Percentiles rank a stretch among this genome's conserved stretches.
These are phyloP conservation scores for Drosophila ananassae DNA, from an alignment of 1,140 invertebrate species.

Conservation along the genomic window DNA sequence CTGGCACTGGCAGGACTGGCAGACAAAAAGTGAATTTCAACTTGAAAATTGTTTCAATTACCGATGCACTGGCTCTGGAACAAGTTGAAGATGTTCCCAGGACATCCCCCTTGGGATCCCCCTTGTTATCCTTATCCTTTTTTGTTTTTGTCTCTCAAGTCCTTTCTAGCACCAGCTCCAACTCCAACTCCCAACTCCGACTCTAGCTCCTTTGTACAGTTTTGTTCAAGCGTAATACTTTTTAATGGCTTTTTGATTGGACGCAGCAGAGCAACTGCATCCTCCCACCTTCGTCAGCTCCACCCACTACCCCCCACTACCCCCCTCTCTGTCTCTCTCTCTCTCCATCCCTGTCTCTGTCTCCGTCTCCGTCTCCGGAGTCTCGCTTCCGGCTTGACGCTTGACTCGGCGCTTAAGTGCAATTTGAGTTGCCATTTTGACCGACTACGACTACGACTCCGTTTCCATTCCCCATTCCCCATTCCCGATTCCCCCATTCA, in stretches of 20 bases:
- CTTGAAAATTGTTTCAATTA: slow-evolving; percentile 62
- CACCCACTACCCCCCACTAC: not conserved
- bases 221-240: slow-evolving; percentile 82
- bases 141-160: not conserved
- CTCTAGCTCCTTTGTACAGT: slow-evolving; percentile 78
- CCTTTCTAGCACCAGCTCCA: slow-evolving; percentile 1
- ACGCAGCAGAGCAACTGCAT: slow-evolving; percentile 55
- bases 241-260: slow-evolving; percentile 84
- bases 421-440: slow-evolving; percentile 80
- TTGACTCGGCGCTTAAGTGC: slow-evolving; percentile 80
- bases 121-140: too few species aligned
- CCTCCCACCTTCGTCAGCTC: not conserved
- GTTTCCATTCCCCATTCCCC: not conserved
- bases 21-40: slow-evolving; percentile 45
- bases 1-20: not conserved
- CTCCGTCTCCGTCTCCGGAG: slow-evolving; percentile 29
- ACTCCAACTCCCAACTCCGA: slow-evolving; percentile 10
- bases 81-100: slow-evolving; percentile 11
- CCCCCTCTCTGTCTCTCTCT: slow-evolving; percentile 1
- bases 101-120: not conserved
- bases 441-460: slow-evolving; percentile 25
- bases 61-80: slow-evolving; percentile 16
- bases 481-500: slow-evolving; percentile 4
- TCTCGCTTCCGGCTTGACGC: slow-evolving; percentile 78
- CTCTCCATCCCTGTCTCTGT: not conserved